Conservation (phyloP, 92 coral and sea anemone genomes). For the Pocillopora meandrina region DNA sequence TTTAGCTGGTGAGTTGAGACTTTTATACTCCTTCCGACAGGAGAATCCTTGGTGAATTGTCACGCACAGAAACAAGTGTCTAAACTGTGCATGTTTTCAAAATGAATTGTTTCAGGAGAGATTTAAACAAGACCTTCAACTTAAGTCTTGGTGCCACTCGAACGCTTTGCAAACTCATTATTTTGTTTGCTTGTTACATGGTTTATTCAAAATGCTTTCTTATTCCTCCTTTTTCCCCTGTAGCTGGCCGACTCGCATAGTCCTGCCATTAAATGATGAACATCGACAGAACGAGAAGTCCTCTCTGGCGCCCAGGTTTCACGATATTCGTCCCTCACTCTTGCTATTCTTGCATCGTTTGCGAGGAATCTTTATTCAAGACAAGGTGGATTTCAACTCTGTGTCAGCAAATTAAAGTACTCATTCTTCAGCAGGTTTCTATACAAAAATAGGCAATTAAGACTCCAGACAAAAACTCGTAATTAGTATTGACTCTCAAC, state of each 20-base stretch:
- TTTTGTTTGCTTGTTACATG: not conserved
- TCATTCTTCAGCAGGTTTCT: too few relatives aligned
- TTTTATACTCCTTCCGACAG: not conserved
- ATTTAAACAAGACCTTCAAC: too few relatives aligned
- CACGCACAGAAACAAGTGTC: too few relatives aligned
- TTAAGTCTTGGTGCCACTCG: not conserved
- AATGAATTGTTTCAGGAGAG: too few relatives aligned
- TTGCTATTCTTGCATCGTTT: slow-evolving; percentile 85
- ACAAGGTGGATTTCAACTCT: slow-evolving; percentile 47
- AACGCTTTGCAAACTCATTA: too few relatives aligned
- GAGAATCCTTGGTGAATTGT: too few relatives aligned
- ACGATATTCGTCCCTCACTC: slow-evolving; percentile 88
- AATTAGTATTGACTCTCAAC: too few relatives aligned
- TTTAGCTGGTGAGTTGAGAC: slow-evolving; percentile 15
- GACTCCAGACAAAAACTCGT: too few relatives aligned
- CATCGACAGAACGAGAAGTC: slow-evolving; percentile 70
- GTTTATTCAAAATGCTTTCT: not conserved
- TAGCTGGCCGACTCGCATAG: slow-evolving; percentile 90
- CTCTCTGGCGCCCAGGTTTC: slow-evolving; percentile 81
- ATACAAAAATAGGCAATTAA: too few relatives aligned
- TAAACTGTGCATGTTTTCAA: too few relatives aligned
- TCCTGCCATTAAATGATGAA: slow-evolving; percentile 80
- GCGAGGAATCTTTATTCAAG: slow-evolving; percentile 68
- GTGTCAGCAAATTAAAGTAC: not conserved
- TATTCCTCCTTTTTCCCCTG: not conserved